These are phyloP conservation scores for Rhincodon typus DNA, from an alignment of 2,797 vertebrate genomes.

Conservation along the genomic window DNA sequence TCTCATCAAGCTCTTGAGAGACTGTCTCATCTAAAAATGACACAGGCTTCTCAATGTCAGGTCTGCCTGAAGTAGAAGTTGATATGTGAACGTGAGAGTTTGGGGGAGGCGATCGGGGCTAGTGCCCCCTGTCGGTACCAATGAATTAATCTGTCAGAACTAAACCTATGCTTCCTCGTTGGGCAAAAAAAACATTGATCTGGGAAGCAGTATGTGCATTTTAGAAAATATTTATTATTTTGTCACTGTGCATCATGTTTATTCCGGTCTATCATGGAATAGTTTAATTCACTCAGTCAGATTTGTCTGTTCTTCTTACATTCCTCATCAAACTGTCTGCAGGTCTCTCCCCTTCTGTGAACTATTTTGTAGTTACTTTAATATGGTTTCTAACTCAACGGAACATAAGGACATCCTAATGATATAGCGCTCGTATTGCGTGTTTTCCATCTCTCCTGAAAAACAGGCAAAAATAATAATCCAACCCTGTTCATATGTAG, in stretches of 20 bases:
- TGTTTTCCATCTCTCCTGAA: neutral
- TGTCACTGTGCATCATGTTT: neutral
- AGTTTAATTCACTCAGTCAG: neutral
- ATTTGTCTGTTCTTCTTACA: neutral
- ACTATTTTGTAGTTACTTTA: neutral
- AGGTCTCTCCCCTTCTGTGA: neutral
- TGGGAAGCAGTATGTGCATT: neutral
- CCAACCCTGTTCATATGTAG: neutral
- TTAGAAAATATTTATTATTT: neutral
- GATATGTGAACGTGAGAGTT: too few relatives aligned
- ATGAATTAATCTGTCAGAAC: neutral
- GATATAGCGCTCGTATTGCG: too few relatives aligned
- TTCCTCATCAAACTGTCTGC: neutral
- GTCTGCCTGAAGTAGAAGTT: neutral
- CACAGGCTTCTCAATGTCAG: neutral
- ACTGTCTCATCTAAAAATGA: neutral
- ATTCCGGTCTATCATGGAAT: neutral
- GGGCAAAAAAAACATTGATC: neutral
- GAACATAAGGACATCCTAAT: neutral
- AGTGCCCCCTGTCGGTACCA: too few relatives aligned
- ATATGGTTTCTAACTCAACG: neutral
- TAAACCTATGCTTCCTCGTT: neutral
- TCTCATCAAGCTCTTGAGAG: neutral
- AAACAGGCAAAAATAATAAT: neutral
- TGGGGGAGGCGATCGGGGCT: neutral